These are phyloP conservation scores for Pinna nobilis DNA, from an alignment of 1,140 invertebrate genomes.

Conservation along the genomic window DNA sequence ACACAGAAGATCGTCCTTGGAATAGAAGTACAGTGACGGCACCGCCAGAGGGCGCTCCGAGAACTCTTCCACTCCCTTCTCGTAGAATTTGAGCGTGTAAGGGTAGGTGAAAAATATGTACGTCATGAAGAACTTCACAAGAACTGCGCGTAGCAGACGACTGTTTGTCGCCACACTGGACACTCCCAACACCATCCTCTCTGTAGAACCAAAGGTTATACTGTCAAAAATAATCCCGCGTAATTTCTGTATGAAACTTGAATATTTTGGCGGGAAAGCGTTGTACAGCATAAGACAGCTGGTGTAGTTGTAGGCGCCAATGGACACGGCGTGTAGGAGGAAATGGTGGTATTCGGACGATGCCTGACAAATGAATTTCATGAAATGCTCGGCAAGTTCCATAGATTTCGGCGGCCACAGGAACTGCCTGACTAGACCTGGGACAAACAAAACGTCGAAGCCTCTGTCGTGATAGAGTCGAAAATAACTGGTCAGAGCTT, in stretches of 20 bases:
- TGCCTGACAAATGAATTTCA: constrained; percentile 15
- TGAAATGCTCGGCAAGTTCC: constrained; percentile 16
- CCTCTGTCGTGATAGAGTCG: constrained; percentile 33
- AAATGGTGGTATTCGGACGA: constrained; percentile 5
- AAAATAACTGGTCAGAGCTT: constrained; percentile 28
- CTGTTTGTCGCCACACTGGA: constrained; percentile 21
- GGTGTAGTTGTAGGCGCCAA: constrained; percentile 51
- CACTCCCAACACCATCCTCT: constrained; percentile 42
- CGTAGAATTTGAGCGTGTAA: constrained; percentile 39
- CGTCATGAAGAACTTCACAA: constrained; percentile 13
- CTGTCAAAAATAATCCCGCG: constrained; percentile 43
- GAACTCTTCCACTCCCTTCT: constrained; percentile 31
- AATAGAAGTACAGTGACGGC: constrained; percentile 38
- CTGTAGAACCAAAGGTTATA: constrained; percentile 38
- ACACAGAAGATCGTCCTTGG: constrained; percentile 44
- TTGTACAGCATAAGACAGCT: constrained; percentile 32
- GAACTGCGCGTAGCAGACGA: background rate
- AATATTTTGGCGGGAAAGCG: background rate
- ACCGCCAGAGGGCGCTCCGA: constrained; percentile 14
- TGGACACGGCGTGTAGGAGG: constrained; percentile 43
- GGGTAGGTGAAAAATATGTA: constrained; percentile 38
- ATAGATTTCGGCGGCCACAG: constrained; percentile 39
- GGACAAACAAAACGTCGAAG: constrained; percentile 39
- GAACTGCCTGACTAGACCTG: constrained; percentile 33
- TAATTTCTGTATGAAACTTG: constrained; percentile 10